phyloP scores from a whole-genome alignment of 2,797 vertebrate species.

The Coregonus suidteri region DNA sequence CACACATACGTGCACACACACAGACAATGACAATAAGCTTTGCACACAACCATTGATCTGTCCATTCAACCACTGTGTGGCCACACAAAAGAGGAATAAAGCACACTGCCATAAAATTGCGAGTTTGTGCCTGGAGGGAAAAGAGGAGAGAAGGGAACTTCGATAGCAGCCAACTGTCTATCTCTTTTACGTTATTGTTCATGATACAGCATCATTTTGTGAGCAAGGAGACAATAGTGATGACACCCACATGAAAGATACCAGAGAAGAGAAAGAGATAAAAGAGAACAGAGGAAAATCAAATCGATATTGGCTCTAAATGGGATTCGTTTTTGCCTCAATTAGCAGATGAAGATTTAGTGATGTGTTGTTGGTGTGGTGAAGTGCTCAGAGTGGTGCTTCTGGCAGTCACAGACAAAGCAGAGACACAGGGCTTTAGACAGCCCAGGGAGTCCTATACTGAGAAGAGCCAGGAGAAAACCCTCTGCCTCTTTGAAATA shows the following conservation, averaged over 20 bases:
- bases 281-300: slow-evolving; percentile 5
- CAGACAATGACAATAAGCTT: slow-evolving; percentile 18
- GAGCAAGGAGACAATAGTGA: slow-evolving; percentile 29
- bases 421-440: background rate
- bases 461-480: background rate
- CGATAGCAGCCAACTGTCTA: slow-evolving; percentile 36
- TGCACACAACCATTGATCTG: slow-evolving; percentile 52
- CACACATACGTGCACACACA: too few species aligned
- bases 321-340: slow-evolving; percentile 33
- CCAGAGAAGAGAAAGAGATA: slow-evolving; percentile 14
- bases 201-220: slow-evolving; percentile 1
- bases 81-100: slow-evolving; percentile 47
- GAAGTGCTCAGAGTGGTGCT: background rate
- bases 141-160: slow-evolving; percentile 1
- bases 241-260: slow-evolving; percentile 29
- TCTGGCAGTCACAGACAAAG: background rate
- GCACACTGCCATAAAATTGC: background rate
- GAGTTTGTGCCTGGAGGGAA: slow-evolving; percentile 26
- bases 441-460: background rate
- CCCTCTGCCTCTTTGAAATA: slow-evolving; percentile 15
- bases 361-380: slow-evolving; percentile 21
- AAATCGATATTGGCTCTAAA: slow-evolving; percentile 33
- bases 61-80: slow-evolving; percentile 42
- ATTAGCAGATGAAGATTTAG: slow-evolving; percentile 19
- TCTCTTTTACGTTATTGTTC: slow-evolving; percentile 29